Evolutionary conservation across 2,888 invertebrate species (phyloP), one percentile per base, ranked within the genome.

Genomic region (Nomada flava): DNA sequence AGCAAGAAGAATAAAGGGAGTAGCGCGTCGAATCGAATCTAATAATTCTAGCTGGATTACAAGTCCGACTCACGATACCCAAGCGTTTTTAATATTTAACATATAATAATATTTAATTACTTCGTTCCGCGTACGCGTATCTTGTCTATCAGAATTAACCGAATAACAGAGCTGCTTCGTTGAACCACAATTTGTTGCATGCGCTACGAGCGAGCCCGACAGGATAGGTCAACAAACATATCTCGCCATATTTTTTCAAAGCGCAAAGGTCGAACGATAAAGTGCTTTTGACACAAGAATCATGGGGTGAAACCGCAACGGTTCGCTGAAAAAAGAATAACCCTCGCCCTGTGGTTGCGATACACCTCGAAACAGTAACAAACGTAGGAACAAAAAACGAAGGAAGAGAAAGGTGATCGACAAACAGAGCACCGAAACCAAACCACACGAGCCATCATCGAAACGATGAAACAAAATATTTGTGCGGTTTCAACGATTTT

Each of bases 31-130:
- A 91, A 91, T 90, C 88, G 90, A 91, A 92, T 91, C 92, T 91
- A 92, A 91, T 92, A 92, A 92, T 90, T 92, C 91, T 90, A 86
- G 84, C 73, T 88, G 91, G 91, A 92, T 92, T 92, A 92, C 90
- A 89, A 89, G 85, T 88, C 86, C 79, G 86, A 84, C 86, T 87
- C 86, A 69, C 68, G 88, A 84, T 85, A 86, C 79, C 85, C 86
- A 85, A 89, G 88, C 88, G 89, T 84, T 88, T 82, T 77, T 36
- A 5, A 5, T 36, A 23, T 23, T 23, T 23, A 23, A 23, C 23
- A 23, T 23, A 23, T 23, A 23, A 23, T 23, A 23, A 23, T 23
- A 23, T 23, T 23, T 36, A 5, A 5, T 36, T 36, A 5, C 36
- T 36, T 36, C 36, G 36, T 36, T 36, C 36, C 36, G 5, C 36